Percentiles rank a stretch among this genome's conserved stretches.
Evolutionary conservation across 2,888 invertebrate species (phyloP).

Genomic region (Buathra laborator): DNA sequence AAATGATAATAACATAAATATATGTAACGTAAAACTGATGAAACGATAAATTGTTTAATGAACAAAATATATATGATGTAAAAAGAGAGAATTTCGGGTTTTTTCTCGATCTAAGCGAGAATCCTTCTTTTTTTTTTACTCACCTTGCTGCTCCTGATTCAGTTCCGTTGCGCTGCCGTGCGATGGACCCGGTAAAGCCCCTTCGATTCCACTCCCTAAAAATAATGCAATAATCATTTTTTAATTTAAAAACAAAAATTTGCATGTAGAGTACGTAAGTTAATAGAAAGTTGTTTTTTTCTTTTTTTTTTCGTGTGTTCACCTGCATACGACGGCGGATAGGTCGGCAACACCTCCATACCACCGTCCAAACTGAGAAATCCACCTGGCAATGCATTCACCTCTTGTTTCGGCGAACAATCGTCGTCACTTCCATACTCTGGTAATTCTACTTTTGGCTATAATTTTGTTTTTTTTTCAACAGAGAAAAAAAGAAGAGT

Average conservation of each 20-base stretch:
- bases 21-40: constrained; percentile 30
- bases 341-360: constrained; percentile 84
- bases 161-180: constrained; percentile 81
- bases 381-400: constrained; percentile 83
- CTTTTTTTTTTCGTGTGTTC: constrained; percentile 52
- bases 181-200: constrained; percentile 84
- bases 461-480: constrained; percentile 73
- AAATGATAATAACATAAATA: constrained; percentile 36
- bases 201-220: constrained; percentile 81
- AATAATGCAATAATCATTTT: constrained; percentile 12
- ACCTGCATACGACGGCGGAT: constrained; percentile 83
- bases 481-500: neutral
- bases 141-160: constrained; percentile 85
- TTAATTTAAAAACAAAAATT: no score
- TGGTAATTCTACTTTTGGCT: constrained; percentile 91
- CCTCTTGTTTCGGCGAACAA: constrained; percentile 83
- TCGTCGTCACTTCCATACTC: constrained; percentile 91
- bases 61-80: neutral
- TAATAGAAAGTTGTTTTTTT: neutral
- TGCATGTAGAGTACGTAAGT: no score
- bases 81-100: constrained; percentile 13
- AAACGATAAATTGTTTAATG: constrained; percentile 30
- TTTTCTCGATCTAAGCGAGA: constrained; percentile 50
- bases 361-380: constrained; percentile 84
- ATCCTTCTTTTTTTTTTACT: constrained; percentile 74